phyloP scores from a whole-genome alignment of 2,797 vertebrate species.

The Fringilla coelebs region DNA sequence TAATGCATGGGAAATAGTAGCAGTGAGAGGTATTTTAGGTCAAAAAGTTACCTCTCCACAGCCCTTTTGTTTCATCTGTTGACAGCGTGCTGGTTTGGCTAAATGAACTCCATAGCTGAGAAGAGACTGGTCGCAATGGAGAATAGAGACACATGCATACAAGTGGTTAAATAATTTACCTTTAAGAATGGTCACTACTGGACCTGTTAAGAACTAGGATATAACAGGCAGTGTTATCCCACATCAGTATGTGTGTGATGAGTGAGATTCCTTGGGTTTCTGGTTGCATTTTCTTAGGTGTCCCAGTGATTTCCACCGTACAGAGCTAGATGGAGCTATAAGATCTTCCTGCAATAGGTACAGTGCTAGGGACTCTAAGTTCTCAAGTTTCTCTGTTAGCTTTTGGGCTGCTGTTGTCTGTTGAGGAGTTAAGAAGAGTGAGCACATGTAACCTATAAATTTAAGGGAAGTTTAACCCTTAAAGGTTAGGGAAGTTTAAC shows the following conservation, averaged over 20 bases:
- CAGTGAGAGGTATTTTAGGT: not conserved
- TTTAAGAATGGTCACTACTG: not conserved
- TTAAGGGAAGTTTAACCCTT: not conserved
- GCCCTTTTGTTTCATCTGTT: not conserved
- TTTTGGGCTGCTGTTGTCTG: constrained; percentile 1
- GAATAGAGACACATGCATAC: fast-evolving
- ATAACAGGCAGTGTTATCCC: not conserved
- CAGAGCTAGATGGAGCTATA: constrained; percentile 82
- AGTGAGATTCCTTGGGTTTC: not conserved
- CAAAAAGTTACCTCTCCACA: not conserved
- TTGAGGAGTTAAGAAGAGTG: not conserved
- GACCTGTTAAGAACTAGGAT: not conserved
- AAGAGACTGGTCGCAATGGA: not conserved
- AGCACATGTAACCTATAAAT: not conserved
- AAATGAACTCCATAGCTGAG: not conserved
- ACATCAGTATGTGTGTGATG: not conserved
- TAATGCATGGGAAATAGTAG: not conserved
- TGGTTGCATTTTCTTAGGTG: constrained; percentile 5
- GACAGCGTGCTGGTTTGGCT: fast-evolving
- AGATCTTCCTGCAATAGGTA: constrained; percentile 69
- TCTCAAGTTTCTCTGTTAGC: not conserved
- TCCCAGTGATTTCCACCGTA: constrained; percentile 52
- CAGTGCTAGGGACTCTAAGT: not conserved
- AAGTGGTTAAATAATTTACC: not conserved
- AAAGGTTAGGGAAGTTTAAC: too few species aligned